Percentiles rank a stretch among this genome's conserved stretches.
Conservation (phyloP, 1,140 invertebrate genomes). For the Calliphora vicina region DNA sequence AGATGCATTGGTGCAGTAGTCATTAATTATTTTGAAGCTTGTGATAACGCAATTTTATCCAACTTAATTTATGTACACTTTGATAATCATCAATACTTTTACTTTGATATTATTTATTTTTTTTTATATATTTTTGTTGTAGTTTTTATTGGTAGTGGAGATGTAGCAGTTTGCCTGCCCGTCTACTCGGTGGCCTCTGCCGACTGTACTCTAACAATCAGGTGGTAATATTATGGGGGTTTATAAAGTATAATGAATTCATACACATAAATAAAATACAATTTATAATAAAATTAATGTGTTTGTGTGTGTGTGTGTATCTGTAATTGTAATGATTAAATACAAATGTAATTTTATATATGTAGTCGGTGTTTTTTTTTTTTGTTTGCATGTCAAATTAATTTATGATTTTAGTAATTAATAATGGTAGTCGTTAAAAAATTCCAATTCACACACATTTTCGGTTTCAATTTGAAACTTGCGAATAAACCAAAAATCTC, state of each 20-base stretch:
- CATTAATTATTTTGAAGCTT: constrained; percentile 9
- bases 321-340: background rate
- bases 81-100: constrained; percentile 27
- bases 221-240: background rate
- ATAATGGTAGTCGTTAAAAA: background rate
- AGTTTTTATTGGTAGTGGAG: too few species aligned
- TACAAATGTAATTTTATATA: constrained; percentile 4
- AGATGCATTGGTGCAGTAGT: background rate
- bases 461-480: too few species aligned
- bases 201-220: background rate
- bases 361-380: too few species aligned
- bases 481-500: too few species aligned
- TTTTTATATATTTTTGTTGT: background rate
- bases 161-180: too few species aligned
- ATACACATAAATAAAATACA: background rate
- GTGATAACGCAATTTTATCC: constrained; percentile 30
- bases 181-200: too few species aligned
- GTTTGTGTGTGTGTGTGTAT: too few species aligned
- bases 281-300: too few species aligned
- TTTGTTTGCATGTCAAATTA: constrained; percentile 18
- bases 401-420: constrained; percentile 24
- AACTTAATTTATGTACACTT: constrained; percentile 29
- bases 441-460: constrained; percentile 5
- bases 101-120: background rate
- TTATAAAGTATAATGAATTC: background rate